Conservation (phyloP, 2,797 vertebrate species). For the Brachyalestes nurse region DNA sequence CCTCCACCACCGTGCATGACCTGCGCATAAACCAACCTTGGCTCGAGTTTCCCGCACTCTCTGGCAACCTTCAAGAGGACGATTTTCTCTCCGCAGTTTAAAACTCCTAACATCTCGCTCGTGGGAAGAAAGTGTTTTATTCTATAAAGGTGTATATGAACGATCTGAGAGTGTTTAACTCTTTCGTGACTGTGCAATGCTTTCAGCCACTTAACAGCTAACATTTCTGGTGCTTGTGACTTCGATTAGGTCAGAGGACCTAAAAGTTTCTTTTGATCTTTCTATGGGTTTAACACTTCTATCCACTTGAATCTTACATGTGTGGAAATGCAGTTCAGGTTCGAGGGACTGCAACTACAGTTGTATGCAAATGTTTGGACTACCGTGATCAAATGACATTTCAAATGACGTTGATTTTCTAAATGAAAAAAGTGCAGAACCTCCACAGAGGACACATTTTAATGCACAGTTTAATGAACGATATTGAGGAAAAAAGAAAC, state of each 20-base stretch:
- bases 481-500: too few species aligned
- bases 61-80: slow-evolving; percentile 27
- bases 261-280: slow-evolving; percentile 31
- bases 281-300: not conserved
- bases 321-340: not conserved
- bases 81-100: slow-evolving; percentile 7
- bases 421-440: too few species aligned
- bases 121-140: not conserved
- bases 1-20: slow-evolving; percentile 27
- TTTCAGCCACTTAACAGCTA: not conserved
- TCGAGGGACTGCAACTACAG: not conserved
- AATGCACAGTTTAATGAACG: too few species aligned
- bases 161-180: not conserved
- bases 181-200: not conserved
- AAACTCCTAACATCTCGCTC: not conserved
- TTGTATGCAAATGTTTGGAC: too few species aligned
- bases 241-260: not conserved
- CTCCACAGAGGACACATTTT: too few species aligned
- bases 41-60: slow-evolving; percentile 24
- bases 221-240: not conserved
- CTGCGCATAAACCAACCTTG: slow-evolving; percentile 12
- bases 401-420: too few species aligned
- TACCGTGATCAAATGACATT: too few species aligned
- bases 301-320: not conserved
- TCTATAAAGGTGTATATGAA: too few species aligned